Base-by-base conservation (phyloP, 2,797 vertebrate species). In the Nyctibius grandis region DNA sequence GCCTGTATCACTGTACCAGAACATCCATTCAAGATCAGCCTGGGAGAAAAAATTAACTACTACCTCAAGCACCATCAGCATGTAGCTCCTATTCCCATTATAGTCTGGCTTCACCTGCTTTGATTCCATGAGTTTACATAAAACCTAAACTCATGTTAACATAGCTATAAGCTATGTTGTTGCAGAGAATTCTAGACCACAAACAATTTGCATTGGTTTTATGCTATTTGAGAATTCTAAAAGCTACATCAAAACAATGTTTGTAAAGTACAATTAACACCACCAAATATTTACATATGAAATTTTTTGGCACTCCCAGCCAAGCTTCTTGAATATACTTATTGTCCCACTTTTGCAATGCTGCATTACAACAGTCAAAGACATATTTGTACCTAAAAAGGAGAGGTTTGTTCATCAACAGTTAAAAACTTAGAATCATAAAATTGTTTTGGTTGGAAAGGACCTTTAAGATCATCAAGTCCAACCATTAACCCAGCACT, bases 321-420 rank as follows among this genome's bases (percentile, higher is more conserved):
- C 67, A 93, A 91, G n/a, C 25, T 76, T 92, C 90, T 92, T 89
- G 73, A 65, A 88, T 65, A 33, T 44, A 83, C 77, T 69, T 85
- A 74, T 57, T 92, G 88, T 89, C 64, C 28, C 34, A 57, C 47
- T 87, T 93, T 20, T 64, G 93, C 84, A 89, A 36, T 11, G 12
- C 77, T 89, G 42, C 36, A 57, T 50, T 79, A 33, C 67, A 80
- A 78, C 29, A 80, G 79, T 75, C 78, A 92, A 89, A 95, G 42
- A 60, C 40, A 51, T 10, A 44, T 36, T 94, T 89, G 68, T 67
- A 82, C 15, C 81, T 80, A 74, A 86, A 94, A 94, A 87, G 47
- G 77, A 93, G 38, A 33, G 12, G 26, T 61, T 72, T 85, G 26
- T 22, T 57, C 44, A 91, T 59, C 60, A 89, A 51, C 9, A 73